Conservation (phyloP, 2,797 vertebrate species). For the Phrynocephalus forsythii region DNA sequence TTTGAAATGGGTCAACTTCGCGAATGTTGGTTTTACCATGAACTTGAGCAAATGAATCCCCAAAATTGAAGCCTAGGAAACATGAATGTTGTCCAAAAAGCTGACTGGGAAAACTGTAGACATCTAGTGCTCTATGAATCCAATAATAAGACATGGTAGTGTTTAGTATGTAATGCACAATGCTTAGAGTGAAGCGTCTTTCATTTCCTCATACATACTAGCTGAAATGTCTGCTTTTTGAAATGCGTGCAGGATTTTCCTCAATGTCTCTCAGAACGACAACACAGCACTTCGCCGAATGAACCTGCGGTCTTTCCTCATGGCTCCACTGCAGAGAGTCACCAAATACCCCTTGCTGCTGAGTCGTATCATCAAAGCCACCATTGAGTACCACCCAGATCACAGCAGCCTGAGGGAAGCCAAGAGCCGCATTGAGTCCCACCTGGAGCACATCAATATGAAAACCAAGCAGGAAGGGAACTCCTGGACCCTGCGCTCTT, state of each 20-base stretch:
- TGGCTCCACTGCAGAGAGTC: constrained; percentile 91
- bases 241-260: constrained; percentile 85
- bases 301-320: constrained; percentile 94
- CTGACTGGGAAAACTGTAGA: background rate
- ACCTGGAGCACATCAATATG: constrained; percentile 96
- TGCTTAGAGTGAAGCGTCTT: background rate
- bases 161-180: background rate
- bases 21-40: background rate
- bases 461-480: constrained; percentile 92
- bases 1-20: background rate
- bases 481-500: constrained; percentile 90
- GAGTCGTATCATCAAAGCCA: constrained; percentile 91
- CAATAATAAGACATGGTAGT: background rate
- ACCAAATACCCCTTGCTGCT: constrained; percentile 92
- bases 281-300: constrained; percentile 91
- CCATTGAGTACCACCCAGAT: constrained; percentile 88
- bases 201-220: constrained; percentile 40
- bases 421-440: constrained; percentile 92
- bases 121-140: background rate
- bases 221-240: constrained; percentile 38
- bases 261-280: constrained; percentile 93
- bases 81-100: background rate
- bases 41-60: background rate
- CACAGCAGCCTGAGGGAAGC: constrained; percentile 88
- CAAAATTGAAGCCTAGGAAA: background rate